A percentile compares a stretch with the other conserved stretches of the same genome.
These are phyloP conservation scores for Dromococcyx pavoninus DNA, from an alignment of 2,797 vertebrate species.

Conservation along the genomic window DNA sequence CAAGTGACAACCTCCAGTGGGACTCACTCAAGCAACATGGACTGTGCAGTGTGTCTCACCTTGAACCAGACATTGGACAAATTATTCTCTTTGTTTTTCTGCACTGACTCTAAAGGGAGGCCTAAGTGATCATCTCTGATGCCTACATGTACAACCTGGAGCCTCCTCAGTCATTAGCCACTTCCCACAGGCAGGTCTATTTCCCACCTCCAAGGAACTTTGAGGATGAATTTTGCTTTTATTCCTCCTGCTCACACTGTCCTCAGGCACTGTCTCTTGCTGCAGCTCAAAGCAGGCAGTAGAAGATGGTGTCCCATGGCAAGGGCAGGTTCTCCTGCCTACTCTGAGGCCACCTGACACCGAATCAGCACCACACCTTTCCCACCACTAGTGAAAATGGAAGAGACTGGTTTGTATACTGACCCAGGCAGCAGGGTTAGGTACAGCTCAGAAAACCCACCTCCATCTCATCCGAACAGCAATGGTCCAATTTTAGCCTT, in stretches of 20 bases:
- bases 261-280: not conserved
- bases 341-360: not conserved
- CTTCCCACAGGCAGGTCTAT: not conserved
- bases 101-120: not conserved
- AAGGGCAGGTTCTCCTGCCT: not conserved
- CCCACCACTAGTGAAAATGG: not conserved
- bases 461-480: not conserved
- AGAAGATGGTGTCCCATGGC: not conserved
- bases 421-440: not conserved
- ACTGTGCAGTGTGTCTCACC: not conserved
- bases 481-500: not conserved
- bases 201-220: not conserved
- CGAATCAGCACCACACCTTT: not conserved
- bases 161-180: not conserved
- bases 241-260: not conserved
- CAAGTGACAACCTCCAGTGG: not conserved
- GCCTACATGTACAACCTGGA: accelerated
- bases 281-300: not conserved
- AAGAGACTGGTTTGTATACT: not conserved
- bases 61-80: not conserved
- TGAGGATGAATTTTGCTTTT: not conserved
- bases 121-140: not conserved
- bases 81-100: not conserved
- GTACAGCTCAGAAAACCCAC: not conserved
- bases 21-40: not conserved